Evolutionary conservation across 92 coral and sea anemone species (phyloP).

Genomic region (Parazoanthus atlanticus): DNA sequence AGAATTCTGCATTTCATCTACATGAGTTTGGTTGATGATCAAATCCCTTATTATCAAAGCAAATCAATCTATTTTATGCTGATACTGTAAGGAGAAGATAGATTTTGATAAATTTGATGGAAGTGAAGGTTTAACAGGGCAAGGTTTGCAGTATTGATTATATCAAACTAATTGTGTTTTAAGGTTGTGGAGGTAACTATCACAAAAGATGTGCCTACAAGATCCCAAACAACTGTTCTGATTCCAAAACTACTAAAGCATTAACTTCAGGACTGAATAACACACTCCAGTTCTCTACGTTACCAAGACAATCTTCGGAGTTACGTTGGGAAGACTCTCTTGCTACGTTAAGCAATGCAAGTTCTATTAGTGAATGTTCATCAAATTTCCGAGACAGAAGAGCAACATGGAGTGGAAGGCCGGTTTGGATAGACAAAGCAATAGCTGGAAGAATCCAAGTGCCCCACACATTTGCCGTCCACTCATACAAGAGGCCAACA

Average conservation of each 20-base stretch:
- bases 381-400: slow-evolving; percentile 51
- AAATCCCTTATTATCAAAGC: too few species aligned
- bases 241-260: slow-evolving; percentile 58
- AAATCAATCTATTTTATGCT: too few species aligned
- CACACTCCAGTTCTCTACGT: slow-evolving; percentile 54
- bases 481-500: slow-evolving; percentile 92
- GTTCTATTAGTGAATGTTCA: slow-evolving; percentile 34
- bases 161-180: too few species aligned
- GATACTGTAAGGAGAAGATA: too few species aligned
- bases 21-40: too few species aligned
- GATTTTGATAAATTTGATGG: too few species aligned
- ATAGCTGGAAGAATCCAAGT: slow-evolving; percentile 86
- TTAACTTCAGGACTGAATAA: slow-evolving; percentile 50
- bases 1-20: too few species aligned
- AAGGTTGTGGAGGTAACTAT: slow-evolving; percentile 97
- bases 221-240: slow-evolving; percentile 95
- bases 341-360: slow-evolving; percentile 42
- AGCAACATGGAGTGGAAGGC: slow-evolving; percentile 87
- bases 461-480: slow-evolving; percentile 94
- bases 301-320: slow-evolving; percentile 61
- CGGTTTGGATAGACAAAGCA: slow-evolving; percentile 85
- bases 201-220: slow-evolving; percentile 98
- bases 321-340: slow-evolving; percentile 39
- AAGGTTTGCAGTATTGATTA: too few species aligned
- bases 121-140: too few species aligned